These are phyloP conservation scores for Himalopsyche japonica DNA, from an alignment of 2,888 invertebrate species.

Conservation along the genomic window DNA sequence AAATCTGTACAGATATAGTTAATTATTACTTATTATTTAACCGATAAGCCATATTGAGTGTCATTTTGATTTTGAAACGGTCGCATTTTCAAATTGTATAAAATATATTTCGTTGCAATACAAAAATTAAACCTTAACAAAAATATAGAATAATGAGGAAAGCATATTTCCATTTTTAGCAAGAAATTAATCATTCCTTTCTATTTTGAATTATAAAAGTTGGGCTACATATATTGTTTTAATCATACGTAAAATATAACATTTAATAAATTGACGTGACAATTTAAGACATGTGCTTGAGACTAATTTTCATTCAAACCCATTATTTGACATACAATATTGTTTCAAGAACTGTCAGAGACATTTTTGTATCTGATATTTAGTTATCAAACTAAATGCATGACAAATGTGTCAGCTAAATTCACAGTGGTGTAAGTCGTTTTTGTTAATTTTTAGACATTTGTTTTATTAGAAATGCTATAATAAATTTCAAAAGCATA, in stretches of 20 bases:
- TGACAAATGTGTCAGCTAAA: no score
- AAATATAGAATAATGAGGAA: not conserved
- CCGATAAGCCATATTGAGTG: not conserved
- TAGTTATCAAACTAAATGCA: no score
- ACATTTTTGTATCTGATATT: no score
- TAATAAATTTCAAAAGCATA: no score
- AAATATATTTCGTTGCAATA: not conserved
- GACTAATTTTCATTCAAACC: no score
- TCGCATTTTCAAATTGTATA: not conserved
- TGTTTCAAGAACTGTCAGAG: no score
- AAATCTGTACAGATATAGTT: not conserved
- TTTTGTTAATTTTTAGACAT: no score
- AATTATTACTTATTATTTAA: not conserved
- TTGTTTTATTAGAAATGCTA: no score
- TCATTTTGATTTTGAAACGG: not conserved
- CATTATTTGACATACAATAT: no score
- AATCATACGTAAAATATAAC: constrained; percentile 11
- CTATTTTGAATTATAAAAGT: constrained; percentile 10
- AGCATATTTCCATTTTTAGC: constrained; percentile 25
- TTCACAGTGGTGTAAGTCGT: no score
- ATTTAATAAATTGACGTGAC: not conserved
- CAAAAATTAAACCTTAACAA: not conserved
- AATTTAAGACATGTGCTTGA: not conserved
- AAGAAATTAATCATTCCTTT: constrained; percentile 11
- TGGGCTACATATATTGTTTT: constrained; percentile 9